Conservation (phyloP, 1,140 invertebrate genomes). For the Heliothis virescens region DNA sequence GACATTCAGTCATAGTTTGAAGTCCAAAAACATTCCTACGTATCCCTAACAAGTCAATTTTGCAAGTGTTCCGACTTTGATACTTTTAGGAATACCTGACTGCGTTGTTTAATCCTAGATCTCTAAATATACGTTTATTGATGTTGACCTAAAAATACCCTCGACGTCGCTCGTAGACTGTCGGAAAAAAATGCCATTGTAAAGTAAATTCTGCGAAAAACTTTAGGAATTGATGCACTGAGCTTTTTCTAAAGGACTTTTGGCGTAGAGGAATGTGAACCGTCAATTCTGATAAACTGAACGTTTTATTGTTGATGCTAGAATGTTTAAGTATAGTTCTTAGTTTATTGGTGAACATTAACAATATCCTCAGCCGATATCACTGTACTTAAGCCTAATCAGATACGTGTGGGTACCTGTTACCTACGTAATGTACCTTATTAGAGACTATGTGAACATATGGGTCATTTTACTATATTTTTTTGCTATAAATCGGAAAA, state of each 20-base stretch:
- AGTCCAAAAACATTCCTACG: conserved; percentile 19
- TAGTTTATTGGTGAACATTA: conserved; percentile 17
- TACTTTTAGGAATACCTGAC: conserved; percentile 7
- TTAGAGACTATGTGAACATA: background rate
- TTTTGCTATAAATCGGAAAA: background rate
- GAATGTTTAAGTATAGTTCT: background rate
- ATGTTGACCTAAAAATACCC: conserved; percentile 32
- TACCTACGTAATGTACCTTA: conserved; percentile 16
- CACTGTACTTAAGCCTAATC: conserved; percentile 12
- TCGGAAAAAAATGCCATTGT: conserved; percentile 29
- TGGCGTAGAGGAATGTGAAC: background rate
- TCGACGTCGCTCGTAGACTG: background rate
- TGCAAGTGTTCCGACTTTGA: conserved; percentile 32
- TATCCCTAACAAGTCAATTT: conserved; percentile 32
- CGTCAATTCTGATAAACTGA: background rate
- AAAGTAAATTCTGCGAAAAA: conserved; percentile 21
- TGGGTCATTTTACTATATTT: background rate
- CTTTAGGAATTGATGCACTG: conserved; percentile 34
- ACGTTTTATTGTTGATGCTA: conserved; percentile 17
- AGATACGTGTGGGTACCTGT: conserved; percentile 4
- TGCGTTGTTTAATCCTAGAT: conserved; percentile 11
- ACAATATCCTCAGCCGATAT: conserved; percentile 8
- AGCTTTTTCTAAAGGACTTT: conserved; percentile 18
- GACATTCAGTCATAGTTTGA: conserved; percentile 90
- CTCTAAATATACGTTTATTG: background rate